Base-by-base conservation (phyloP, 2,797 vertebrate genomes). In the Notoglanidium macrostoma region DNA sequence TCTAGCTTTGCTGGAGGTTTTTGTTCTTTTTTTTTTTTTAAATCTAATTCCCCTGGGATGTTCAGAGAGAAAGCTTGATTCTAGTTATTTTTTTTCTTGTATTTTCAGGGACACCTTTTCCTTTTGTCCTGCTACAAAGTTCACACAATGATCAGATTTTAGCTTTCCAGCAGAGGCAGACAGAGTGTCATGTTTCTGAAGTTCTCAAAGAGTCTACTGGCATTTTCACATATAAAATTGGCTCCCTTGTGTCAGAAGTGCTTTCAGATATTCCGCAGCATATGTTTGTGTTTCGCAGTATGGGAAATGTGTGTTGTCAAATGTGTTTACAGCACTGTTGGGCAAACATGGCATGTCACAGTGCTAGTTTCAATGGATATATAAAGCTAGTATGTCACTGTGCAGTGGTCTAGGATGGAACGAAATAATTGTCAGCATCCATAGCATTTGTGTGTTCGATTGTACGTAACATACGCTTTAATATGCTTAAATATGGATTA, bases 241-340 rank as follows among this genome's bases (percentile, higher is more conserved):
- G 12, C 59, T 79, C 49, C 74, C 59, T 54, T 29, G 46, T 11
- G 29, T 79, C 4, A n/a, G 29, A 68, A 40, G 29, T 86, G 63
- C 61, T 55, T 86, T 68, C 35, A 86, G 46, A 70, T 11, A 78
- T 32, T 82, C 26, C 40, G 19, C 35, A 44, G 44, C 44, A 67
- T 67, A 51, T 51, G 44, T 67, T 21, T 29, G 57, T 63, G 35
- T 65, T 49, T 67, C 80, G 67, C 26, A 32, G 44, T 51, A 44
- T 83, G 46, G 8, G 12, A 67, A 83, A 51, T 67, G 40, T n/a
- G 57, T 81, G 80, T 51, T 65, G 59, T 65, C 15, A 82, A 82
- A 82, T 29, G 59, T 46, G 40, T 82, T 65, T 15, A 65, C 32
- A 46, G 23, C 35, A 29, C 35, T 49, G 79, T 49, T 67, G 44